Base-by-base conservation (phyloP, 2,888 invertebrate species). In the Saturnia pavonia region DNA sequence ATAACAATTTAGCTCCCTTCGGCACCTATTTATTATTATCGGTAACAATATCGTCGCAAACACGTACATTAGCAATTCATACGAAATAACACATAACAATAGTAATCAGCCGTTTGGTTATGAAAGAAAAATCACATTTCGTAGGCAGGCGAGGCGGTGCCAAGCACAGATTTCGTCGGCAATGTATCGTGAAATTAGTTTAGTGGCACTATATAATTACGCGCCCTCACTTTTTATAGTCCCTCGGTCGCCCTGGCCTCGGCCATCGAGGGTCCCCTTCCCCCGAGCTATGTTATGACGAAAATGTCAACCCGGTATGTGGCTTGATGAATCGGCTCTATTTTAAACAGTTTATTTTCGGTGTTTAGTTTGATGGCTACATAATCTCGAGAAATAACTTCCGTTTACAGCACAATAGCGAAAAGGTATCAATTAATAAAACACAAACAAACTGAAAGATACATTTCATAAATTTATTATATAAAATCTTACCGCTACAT, bases 161-260 rank as follows among this genome's bases (percentile, higher is more conserved):
- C 93, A 91, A 89, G 92, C 91, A 89, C 94, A 93, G 94, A 93
- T 94, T 94, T 92, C 88, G 91, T 85, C 87, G 91, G 91, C 94
- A 92, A 92, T 93, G 92, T 94, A 93, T 92, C 94, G 93, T 94
- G 92, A 94, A 94, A 94, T 94, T 93, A 94, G 94, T 93, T 94
- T 94, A 92, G 91, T 92, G 91, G 91, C 91, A 93, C 92, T 93
- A 93, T 94, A 92, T 94, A 94, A 94, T 94, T 94, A 94, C 89
- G 91, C 86, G 85, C 89, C 91, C 92, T 87, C 85, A 86, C 85
- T 92, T 93, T 93, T 93, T 93, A 91, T 91, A 82, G 88, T 82
- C 89, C 88, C 88, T 83, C 80, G 79, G 78, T 76, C 79, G 80
- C 69, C 48, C 72, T 79, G 74, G 72, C 72, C 79, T 75, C 76